Evolutionary conservation across 1,140 invertebrate species (phyloP).

Genomic region (Lasioglossum baleicum): DNA sequence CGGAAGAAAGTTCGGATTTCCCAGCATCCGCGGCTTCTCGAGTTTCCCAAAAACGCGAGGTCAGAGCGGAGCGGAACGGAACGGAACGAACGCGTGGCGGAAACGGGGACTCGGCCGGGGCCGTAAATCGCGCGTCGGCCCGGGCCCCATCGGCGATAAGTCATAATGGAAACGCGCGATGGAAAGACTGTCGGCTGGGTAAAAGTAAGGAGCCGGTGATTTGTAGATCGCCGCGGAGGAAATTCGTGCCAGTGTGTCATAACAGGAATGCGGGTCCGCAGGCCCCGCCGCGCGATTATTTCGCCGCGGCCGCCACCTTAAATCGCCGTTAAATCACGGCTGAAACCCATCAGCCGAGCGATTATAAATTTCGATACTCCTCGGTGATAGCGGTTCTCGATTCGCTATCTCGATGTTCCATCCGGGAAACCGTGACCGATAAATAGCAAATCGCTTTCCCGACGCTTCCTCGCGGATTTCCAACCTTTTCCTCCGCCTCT

Average conservation of each 20-base stretch:
- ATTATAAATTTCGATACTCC: conserved; percentile 46
- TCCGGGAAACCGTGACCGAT: too few relatives aligned
- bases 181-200: not conserved
- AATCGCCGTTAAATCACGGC: conserved; percentile 35
- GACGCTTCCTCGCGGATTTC: too few relatives aligned
- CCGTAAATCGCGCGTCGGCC: not conserved
- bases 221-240: conserved; percentile 29
- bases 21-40: not conserved
- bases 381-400: conserved; percentile 41
- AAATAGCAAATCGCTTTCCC: too few relatives aligned
- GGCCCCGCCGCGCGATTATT: conserved; percentile 33
- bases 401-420: too few relatives aligned
- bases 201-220: not conserved
- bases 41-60: too few relatives aligned
- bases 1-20: conserved; percentile 14
- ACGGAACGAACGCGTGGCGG: too few relatives aligned
- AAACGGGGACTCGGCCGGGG: not conserved
- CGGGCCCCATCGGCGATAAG: not conserved
- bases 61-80: not conserved
- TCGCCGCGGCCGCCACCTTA: not conserved
- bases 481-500: too few relatives aligned
- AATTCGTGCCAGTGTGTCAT: conserved; percentile 50
- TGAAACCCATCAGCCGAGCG: too few relatives aligned
- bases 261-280: conserved; percentile 38
- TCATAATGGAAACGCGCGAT: not conserved